Evolutionary conservation across 2,888 invertebrate genomes (phyloP).

Genomic region (Nineta flava): DNA sequence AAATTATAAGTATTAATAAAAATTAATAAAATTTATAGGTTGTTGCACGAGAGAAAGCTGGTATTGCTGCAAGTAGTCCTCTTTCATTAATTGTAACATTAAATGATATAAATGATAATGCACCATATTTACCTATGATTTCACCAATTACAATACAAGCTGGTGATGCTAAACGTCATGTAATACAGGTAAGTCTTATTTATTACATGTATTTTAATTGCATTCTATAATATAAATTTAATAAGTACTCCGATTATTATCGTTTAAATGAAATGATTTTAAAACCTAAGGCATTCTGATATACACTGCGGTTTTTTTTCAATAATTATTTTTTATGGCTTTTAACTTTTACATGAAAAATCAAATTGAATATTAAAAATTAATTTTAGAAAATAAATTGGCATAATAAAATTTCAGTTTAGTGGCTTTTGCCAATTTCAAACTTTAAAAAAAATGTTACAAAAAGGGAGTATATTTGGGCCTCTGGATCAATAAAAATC

Average conservation of each 20-base stretch:
- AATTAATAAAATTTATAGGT: conserved; percentile 30
- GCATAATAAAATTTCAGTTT: no score
- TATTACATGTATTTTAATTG: background rate
- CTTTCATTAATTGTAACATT: conserved; percentile 59
- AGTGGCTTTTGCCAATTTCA: no score
- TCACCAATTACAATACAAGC: conserved; percentile 70
- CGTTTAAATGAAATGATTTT: no score
- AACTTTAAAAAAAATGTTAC: no score
- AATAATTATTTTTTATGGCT: no score
- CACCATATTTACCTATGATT: conserved; percentile 63
- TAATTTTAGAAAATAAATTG: no score
- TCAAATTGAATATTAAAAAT: no score
- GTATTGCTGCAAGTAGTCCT: conserved; percentile 68
- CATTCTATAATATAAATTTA: background rate
- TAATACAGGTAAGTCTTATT: conserved; percentile 41
- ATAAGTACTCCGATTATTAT: background rate
- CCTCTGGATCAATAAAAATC: no score
- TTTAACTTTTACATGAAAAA: no score
- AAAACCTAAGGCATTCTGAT: background rate
- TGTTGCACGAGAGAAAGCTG: conserved; percentile 66
- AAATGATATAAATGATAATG: conserved; percentile 75
- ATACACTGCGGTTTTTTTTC: background rate
- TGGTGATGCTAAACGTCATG: conserved; percentile 49
- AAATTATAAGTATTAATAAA: background rate
- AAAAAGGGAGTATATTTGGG: no score